Base-by-base conservation (phyloP, 2,113 vertebrate genomes). In the Salminus brasiliensis region DNA sequence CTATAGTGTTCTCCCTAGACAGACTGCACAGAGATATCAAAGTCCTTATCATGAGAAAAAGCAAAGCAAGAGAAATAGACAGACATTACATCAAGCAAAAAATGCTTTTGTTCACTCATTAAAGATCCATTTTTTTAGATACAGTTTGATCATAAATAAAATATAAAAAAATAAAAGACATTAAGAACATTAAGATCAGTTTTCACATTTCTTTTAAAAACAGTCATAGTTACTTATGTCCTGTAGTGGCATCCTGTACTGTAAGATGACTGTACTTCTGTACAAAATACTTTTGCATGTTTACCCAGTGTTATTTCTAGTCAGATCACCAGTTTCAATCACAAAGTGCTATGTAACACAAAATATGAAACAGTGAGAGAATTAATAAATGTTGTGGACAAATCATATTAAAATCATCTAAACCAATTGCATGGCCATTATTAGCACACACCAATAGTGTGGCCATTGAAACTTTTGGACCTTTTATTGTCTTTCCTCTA, bases 401-500 rank as follows among this genome's bases (percentile, higher is more conserved):
- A n/a, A n/a, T n/a, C n/a, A n/a, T n/a, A n/a, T n/a, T n/a, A n/a
- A n/a, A n/a, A n/a, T n/a, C n/a, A n/a, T n/a, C n/a, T n/a, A n/a
- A n/a, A n/a, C n/a, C n/a, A n/a, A n/a, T n/a, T n/a, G n/a, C n/a
- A n/a, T n/a, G n/a, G n/a, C n/a, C n/a, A n/a, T n/a, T n/a, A n/a
- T n/a, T n/a, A n/a, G n/a, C n/a, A n/a, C n/a, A n/a, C n/a, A n/a
- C n/a, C n/a, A n/a, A n/a, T n/a, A n/a, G n/a, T n/a, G n/a, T n/a
- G n/a, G n/a, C n/a, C n/a, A n/a, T n/a, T n/a, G n/a, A n/a, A n/a
- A n/a, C 93, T 95, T 95, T 95, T 66, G 93, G 93, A 95, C 94
- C 92, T 95, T 95, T 95, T 93, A 94, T 95, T 95, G 93, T 95
- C 95, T 86, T 92, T 90, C 92, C 92, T 93, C 92, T 89, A 89